Evolutionary conservation across 1,140 invertebrate species (phyloP), one percentile per base, ranked within the genome.

Genomic region (Sycophaga agraensis): DNA sequence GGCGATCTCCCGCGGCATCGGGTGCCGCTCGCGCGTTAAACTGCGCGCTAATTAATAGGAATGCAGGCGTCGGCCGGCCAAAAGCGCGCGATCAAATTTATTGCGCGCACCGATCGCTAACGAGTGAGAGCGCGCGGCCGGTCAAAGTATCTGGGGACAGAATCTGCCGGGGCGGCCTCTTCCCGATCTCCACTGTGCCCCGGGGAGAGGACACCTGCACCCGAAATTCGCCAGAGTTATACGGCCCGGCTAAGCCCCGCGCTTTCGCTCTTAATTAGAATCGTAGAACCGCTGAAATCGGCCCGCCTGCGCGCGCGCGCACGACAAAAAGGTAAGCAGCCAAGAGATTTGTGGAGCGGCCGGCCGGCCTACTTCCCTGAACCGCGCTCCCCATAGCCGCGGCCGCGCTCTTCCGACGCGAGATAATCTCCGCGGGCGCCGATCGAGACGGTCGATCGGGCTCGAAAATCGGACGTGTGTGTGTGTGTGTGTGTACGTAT

Each of bases 11-110:
- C n/a, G n/a, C n/a, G n/a, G n/a, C n/a, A n/a, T n/a, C n/a, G n/a
- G n/a, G n/a, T n/a, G n/a, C n/a, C n/a, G 16, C 4, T 5, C 9
- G 22, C 21, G 51, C 50, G 51, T 62, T 56, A 62, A 62, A 56
- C 51, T 49, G 9, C 19, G 9, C 19, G 59, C 49, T 63, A 60
- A 68, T 71, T 70, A 71, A 67, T 66, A 57, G 59, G 53, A 66
- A 71, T 59, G 58, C 55, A 56, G 53, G 16, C n/a, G 43, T 43
- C 14, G 28, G 17, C 17, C 42, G 21, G 4, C 28, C 28, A 11
- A 31, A 31, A 31, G 45, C n/a, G 17, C 9, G 12, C 61, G 63
- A 68, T 71, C 59, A 65, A 66, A 69, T 71, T 71, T 66, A 70
- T 67, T 65, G 43, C 58, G 21, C 24, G 11, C 56, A 39, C n/a